Base-by-base conservation (phyloP, 2,888 invertebrate genomes). In the Machimus rusticus region DNA sequence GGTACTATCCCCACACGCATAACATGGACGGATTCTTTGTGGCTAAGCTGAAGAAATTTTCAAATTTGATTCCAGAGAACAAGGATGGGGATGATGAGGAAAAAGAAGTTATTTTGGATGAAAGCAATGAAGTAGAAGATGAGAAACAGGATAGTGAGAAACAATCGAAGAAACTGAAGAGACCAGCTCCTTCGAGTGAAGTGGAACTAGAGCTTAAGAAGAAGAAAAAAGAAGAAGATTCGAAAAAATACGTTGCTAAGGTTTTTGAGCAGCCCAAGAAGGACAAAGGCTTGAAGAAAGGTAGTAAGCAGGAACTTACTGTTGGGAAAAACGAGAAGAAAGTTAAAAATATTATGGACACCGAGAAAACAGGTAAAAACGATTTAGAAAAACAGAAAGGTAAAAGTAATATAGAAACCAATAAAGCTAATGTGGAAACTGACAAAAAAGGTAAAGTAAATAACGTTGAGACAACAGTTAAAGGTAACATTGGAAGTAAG, bases 21-120 rank as follows among this genome's bases (percentile, higher is more conserved):
- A 99, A 99, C 92, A 98, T 99, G 97, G 99, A 99, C 93, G 99
- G 99, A 4, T 99, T 99, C 93, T 99, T 96, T 93, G 99, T 99
- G 1, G 99, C 99, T 0, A 99, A 99, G 93, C 93, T 99, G 16
- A 98, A 98, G 93, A 99, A 99, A 92, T 96, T 99, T 92, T 98
- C 97, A 0, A 98, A 99, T 93, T 94, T 95, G 66, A 94, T 95
- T 93, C 94, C 94, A 4, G 92, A 93, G 89, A 93, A 89, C 90
- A 92, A 92, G 89, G 92, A 93, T 51, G 90, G 92, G 86, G 92
- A 93, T 86, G 91, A 92, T 86, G 88, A 51, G 43, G 89, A 89
- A 57, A 88, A 88, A 88, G n/a, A 89, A 46, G 51, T 86, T 74
- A 89, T 89, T 51, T 89, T 89, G n/a, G 89, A 87, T 77, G 89